A percentile compares a stretch with the other conserved stretches of the same genome.
phyloP scores from a whole-genome alignment of 2,113 vertebrate species.

The Gnathonemus longibarbis region DNA sequence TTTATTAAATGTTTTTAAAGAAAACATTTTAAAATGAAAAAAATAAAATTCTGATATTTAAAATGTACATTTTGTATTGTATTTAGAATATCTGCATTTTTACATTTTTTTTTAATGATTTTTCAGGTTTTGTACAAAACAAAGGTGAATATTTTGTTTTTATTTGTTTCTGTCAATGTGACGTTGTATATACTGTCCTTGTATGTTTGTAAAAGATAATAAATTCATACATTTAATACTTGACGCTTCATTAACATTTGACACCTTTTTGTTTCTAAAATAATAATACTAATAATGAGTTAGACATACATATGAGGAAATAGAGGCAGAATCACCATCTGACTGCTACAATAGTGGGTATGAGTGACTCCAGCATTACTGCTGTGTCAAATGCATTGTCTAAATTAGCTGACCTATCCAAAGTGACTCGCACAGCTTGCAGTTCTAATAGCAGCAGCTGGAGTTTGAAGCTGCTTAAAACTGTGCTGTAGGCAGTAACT shows the following conservation, averaged over 20 bases:
- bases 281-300: background rate
- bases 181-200: background rate
- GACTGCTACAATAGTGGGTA: background rate
- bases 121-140: conserved; percentile 14
- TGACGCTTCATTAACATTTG: background rate
- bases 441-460: background rate
- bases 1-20: background rate
- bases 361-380: background rate
- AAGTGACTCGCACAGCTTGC: background rate
- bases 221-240: conserved; percentile 12
- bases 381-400: background rate
- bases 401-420: background rate
- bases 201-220: conserved; percentile 21
- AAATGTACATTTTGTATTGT: conserved; percentile 5
- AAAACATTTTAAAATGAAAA: background rate
- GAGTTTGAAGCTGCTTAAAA: background rate
- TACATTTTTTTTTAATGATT: background rate
- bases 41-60: background rate
- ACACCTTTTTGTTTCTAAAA: background rate
- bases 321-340: background rate
- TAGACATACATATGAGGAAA: background rate
- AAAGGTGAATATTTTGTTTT: background rate
- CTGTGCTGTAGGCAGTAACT: background rate
- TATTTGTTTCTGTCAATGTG: background rate
- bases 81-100: background rate